Evolutionary conservation across 2,797 vertebrate species (phyloP).

Genomic region (Hydrocynus forskahlii): DNA sequence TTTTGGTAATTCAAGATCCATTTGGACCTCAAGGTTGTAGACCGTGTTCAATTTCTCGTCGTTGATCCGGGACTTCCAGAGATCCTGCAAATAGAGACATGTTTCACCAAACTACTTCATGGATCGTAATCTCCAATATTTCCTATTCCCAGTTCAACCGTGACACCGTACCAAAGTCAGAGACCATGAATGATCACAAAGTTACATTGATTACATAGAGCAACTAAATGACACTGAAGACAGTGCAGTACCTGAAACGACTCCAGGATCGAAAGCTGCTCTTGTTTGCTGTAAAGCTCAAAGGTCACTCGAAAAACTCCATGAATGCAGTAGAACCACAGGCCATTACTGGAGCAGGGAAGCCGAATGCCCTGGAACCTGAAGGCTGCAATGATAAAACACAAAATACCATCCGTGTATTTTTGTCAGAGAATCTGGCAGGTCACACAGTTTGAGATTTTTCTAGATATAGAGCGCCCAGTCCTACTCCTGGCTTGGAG

Average conservation of each 20-base stretch:
- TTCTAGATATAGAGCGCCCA: neutral
- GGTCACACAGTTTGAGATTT: neutral
- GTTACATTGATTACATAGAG: no score
- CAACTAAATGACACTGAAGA: neutral
- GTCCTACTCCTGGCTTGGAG: neutral
- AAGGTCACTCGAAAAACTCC: slow-evolving; percentile 84
- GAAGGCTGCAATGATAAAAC: slow-evolving; percentile 66
- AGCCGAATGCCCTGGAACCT: slow-evolving; percentile 80
- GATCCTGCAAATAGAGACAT: slow-evolving; percentile 64
- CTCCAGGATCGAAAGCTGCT: slow-evolving; percentile 81
- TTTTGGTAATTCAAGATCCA: slow-evolving; percentile 51
- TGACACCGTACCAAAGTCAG: no score
- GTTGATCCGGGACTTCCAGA: slow-evolving; percentile 81
- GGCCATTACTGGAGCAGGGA: slow-evolving; percentile 72
- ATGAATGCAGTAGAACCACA: slow-evolving; percentile 87
- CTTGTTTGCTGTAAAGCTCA: slow-evolving; percentile 79
- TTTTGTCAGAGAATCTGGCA: neutral
- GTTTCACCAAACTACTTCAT: no score
- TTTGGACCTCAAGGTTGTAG: slow-evolving; percentile 72
- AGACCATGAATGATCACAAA: no score
- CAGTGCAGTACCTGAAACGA: slow-evolving; percentile 76
- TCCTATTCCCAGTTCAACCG: no score
- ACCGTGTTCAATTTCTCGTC: slow-evolving; percentile 70
- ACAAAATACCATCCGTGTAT: neutral
- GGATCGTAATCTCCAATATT: no score